phyloP scores from a whole-genome alignment of 2,888 invertebrate genomes.

The Liopterus haemorrhoidalis region DNA sequence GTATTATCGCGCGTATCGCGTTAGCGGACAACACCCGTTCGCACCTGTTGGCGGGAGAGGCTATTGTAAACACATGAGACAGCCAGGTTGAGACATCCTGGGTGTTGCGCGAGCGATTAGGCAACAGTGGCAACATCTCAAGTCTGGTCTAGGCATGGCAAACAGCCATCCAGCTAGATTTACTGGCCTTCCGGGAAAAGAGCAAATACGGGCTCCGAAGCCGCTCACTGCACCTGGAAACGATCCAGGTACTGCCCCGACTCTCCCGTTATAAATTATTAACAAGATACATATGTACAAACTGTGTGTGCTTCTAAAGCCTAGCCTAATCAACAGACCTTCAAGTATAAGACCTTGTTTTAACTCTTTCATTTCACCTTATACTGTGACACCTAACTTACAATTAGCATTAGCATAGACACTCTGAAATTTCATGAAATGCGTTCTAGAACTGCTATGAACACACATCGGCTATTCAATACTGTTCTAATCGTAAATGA shows the following conservation, averaged over 20 bases:
- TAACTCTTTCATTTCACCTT: too few relatives aligned
- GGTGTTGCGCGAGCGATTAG: constrained; percentile 3
- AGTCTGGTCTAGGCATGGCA: constrained; percentile 10
- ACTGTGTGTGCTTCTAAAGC: too few relatives aligned
- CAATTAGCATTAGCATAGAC: constrained; percentile 37
- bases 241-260: constrained; percentile 43
- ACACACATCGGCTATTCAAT: too few relatives aligned
- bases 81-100: not conserved
- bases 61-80: constrained; percentile 3
- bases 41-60: constrained; percentile 10
- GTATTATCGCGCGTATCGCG: not conserved
- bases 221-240: constrained; percentile 44
- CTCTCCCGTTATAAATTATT: constrained; percentile 27
- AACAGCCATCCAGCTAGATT: constrained; percentile 7
- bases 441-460: constrained; percentile 4
- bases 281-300: too few relatives aligned
- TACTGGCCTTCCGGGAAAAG: too few relatives aligned
- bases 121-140: constrained; percentile 18
- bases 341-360: too few relatives aligned
- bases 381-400: too few relatives aligned
- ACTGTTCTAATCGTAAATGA: too few relatives aligned
- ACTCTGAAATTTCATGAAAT: constrained; percentile 46
- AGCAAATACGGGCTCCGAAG: too few relatives aligned
- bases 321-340: too few relatives aligned
- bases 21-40: not conserved